Evolutionary conservation across 1,140 invertebrate species (phyloP), one percentile per base, ranked within the genome.

Genomic region (Lasioglossum albipes): DNA sequence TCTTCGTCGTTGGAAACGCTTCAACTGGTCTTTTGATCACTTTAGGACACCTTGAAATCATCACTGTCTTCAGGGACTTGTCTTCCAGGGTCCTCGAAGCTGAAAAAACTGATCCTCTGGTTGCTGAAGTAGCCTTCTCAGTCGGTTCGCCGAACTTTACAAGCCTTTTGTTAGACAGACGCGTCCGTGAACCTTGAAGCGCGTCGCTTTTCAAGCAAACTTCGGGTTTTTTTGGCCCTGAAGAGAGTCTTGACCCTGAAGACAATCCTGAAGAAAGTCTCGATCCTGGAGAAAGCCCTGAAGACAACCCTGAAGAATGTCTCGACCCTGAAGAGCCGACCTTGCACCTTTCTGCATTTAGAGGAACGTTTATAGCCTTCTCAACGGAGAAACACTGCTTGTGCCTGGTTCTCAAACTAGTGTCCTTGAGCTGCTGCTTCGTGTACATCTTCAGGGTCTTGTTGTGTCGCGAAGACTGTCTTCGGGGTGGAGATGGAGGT

Each of bases 401-500:
- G 84, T 96, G 95, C 41, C 95, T 88, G 84, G 84, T 49, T 76
- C 76, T 90, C 2, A 90, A 79, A 0, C 85, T 72, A 18, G 13
- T 22, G 22, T 67, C 81, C 54, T 78, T 62, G 12, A 79, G 64
- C 45, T 77, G 57, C 65, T 72, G 79, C 45, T 59, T 78, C 7
- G 75, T 94, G n/a, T 95, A 95, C 22, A 96, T 89, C 89, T 94
- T 94, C 2, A 97, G 89, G 10, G 96, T 96, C 49, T 95, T 95
- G 91, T 95, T 97, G 74, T 95, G 95, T 86, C 95, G 95, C 0
- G 96, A 97, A 0, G 97, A 97, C 87, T 94, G 94, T 82, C 97
- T 94, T 88, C 94, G 94, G 0, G 96, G 96, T 4, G 96, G 96
- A n/a, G 95, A 95, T 6, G 96, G 96, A 59, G 95, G 94, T 82